A percentile compares a stretch with the other conserved stretches of the same genome.
phyloP scores from a whole-genome alignment of 2,113 vertebrate genomes.

The Rhinopithecus roxellana region DNA sequence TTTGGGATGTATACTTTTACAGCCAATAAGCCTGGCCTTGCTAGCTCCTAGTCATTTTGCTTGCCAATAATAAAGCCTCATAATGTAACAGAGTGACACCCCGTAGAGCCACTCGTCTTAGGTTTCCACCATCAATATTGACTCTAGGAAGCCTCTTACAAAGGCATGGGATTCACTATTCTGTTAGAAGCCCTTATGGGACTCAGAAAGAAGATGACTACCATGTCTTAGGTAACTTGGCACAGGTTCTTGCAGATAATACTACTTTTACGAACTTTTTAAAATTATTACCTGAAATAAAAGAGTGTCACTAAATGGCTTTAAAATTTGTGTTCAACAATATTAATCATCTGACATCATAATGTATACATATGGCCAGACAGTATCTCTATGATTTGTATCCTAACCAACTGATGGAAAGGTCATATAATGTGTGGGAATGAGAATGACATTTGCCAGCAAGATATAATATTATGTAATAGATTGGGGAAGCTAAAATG shows the following conservation, averaged over 20 bases:
- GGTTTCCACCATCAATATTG: conserved; percentile 50
- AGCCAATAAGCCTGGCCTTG: conserved; percentile 73
- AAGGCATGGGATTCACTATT: background rate
- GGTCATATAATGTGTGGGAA: background rate
- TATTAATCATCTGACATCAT: background rate
- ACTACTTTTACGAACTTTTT: background rate
- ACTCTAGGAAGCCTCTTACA: background rate
- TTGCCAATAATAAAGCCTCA: conserved; percentile 61
- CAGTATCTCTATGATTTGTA: background rate
- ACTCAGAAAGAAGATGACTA: background rate
- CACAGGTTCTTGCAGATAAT: background rate
- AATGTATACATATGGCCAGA: background rate
- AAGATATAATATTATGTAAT: background rate
- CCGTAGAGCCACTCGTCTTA: conserved; percentile 33
- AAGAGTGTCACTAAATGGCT: background rate
- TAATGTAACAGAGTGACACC: conserved; percentile 29
- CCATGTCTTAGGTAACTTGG: background rate
- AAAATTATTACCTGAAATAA: background rate
- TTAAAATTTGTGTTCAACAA: conserved; percentile 21
- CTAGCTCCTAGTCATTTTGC: conserved; percentile 51
- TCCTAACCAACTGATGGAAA: background rate
- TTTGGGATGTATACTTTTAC: conserved; percentile 80
- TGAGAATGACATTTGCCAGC: conserved; percentile 8
- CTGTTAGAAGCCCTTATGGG: background rate
- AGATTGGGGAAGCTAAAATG: background rate